Conservation (phyloP, 2,888 invertebrate genomes). For the Ypsolopha sequella region DNA sequence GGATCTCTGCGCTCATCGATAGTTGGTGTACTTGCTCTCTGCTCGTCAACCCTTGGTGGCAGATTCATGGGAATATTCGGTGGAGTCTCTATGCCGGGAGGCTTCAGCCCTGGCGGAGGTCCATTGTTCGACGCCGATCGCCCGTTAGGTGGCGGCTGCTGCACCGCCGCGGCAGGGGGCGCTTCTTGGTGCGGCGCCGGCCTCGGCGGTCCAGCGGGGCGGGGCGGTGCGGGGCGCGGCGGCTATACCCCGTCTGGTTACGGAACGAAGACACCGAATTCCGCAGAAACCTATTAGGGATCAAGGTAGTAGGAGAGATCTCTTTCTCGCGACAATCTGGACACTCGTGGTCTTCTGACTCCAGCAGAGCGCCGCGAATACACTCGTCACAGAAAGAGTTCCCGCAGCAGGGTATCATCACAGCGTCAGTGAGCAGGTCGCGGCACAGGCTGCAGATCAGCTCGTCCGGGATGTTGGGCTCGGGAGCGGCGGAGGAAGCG, state of each 20-base stretch:
- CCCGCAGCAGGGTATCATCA: constrained; percentile 98
- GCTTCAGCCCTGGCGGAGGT: too few relatives aligned
- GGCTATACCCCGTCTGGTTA: constrained; percentile 90
- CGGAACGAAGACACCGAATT: constrained; percentile 91
- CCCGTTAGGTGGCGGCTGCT: constrained; percentile 22
- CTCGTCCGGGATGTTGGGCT: constrained; percentile 89
- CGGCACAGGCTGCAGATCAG: constrained; percentile 93
- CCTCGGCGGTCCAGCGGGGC: constrained; percentile 28
- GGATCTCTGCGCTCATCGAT: constrained; percentile 72
- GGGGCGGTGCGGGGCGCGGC: constrained; percentile 51
- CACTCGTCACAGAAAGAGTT: constrained; percentile 99
- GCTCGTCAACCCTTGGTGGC: constrained; percentile 61
- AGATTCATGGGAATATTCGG: too few relatives aligned
- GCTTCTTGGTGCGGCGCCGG: constrained; percentile 17
- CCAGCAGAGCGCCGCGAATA: constrained; percentile 89
- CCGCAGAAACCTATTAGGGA: constrained; percentile 90
- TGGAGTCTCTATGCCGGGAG: too few relatives aligned
- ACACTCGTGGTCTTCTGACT: constrained; percentile 95
- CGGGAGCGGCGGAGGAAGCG: constrained; percentile 71
- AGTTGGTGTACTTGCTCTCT: constrained; percentile 79
- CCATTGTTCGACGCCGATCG: constrained; percentile 14
- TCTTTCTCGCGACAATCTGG: constrained; percentile 95
- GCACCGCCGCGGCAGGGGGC: constrained; percentile 12
- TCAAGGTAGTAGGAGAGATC: constrained; percentile 91
- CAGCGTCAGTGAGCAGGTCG: constrained; percentile 93